Base-by-base conservation (phyloP, 1,140 invertebrate genomes). In the Meloidogyne floridensis region DNA sequence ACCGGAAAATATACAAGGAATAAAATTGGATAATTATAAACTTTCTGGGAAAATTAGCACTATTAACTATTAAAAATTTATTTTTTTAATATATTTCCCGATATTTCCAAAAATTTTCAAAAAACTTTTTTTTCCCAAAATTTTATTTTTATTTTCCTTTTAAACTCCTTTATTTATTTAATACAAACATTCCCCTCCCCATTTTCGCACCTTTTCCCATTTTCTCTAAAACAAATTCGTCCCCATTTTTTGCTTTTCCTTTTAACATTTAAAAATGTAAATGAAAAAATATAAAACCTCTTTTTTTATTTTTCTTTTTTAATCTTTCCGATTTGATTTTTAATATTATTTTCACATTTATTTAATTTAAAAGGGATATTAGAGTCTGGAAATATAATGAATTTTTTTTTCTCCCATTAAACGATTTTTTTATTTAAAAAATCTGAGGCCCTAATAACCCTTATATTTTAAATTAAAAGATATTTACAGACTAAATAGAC, bases 251-350 rank as follows among this genome's bases (percentile, higher is more conserved):
- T 47, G 13, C 65, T 72, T 18, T 7, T 71, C 20, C 43, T 43
- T 72, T 32, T 47, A n/a, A 70, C 77, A 78, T 78, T 70, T 47
- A 47, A 78, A 78, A 78, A 78, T 78, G 77, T 53, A 78, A 77
- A 77, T 77, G 59, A 65, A 42, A 42, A 59, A 69, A 56, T 47
- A 32, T n/a, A 75, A 75, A 32, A 56, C 20, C 5, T 51, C 13
- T 15, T 15, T 69, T 43, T 42, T 42, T 42, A 20, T 65, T 65
- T 42, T 59, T 13, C 43, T 15, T 54, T n/a, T 32, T 69, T 69
- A 56, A 43, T 54, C 43, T 54, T 54, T n/a, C 75, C 74, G 43
- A 54, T 65, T 53, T 75, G 47, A 47, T 65, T 13, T 65, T 65
- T 65, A 65, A n/a, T 65, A 65, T 3, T 18, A n/a, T 65, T 65